phyloP scores from a whole-genome alignment of 2,888 invertebrate genomes.

The Leptothorax acervorum region DNA sequence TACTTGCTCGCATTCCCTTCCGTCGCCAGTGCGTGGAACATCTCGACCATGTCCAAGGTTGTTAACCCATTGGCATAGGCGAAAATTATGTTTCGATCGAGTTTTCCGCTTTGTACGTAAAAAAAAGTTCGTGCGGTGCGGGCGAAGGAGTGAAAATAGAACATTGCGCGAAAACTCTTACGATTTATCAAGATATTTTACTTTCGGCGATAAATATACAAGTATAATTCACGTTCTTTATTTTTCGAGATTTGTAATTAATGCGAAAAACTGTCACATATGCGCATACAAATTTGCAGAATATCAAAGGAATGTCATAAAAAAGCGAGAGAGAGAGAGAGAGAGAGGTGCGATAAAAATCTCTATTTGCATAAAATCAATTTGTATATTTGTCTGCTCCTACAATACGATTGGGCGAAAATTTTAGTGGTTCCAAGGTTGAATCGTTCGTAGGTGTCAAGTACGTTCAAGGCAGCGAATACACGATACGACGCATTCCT shows the following conservation, averaged over 20 bases:
- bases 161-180: not conserved
- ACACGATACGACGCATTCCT: constrained; percentile 61
- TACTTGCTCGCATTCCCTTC: constrained; percentile 70
- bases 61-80: constrained; percentile 61
- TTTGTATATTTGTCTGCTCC: not conserved
- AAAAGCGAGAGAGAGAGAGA: not conserved
- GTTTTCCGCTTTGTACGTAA: constrained; percentile 11
- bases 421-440: constrained; percentile 4
- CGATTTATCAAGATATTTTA: not conserved
- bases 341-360: not conserved
- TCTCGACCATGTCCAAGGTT: constrained; percentile 63
- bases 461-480: constrained; percentile 72
- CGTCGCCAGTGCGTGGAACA: constrained; percentile 64
- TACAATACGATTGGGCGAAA: not conserved
- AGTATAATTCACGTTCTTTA: not conserved
- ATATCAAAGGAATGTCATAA: not conserved
- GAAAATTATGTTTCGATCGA: constrained; percentile 51
- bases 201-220: not conserved
- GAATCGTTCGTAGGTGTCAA: constrained; percentile 53
- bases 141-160: not conserved
- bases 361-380: not conserved
- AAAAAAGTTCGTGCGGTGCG: not conserved
- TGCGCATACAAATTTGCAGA: not conserved
- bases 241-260: not conserved
- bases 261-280: not conserved